Base-by-base conservation (phyloP, 2,113 vertebrate genomes). In the Microtus pennsylvanicus region DNA sequence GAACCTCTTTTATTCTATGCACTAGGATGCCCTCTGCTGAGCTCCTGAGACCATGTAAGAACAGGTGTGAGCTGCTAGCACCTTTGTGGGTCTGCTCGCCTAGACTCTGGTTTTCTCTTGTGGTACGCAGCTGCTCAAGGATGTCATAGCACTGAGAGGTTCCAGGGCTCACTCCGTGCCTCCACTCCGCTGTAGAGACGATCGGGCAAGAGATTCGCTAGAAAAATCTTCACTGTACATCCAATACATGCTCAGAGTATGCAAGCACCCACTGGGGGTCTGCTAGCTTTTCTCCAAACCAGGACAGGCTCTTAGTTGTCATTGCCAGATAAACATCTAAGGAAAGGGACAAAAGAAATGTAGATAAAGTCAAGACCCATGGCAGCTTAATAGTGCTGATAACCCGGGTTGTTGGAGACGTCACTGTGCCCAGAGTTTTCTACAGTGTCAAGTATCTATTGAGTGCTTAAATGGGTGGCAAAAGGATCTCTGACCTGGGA, bases 1-100 rank as follows among this genome's bases (percentile, higher is more conserved):
- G 16, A 4, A 3, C 17, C 4, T 5, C 61, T 28, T 61, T 35
- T 7, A 5, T 21, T 30, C 24, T 0, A 0, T 17, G 22, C 45
- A 4, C 67, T 1, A 30, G 74, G 63, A 69, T 6, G 76, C 52
- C 88, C 69, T 47, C 88, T 88, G 17, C 24, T 1, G 35, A 55
- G 7, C 11, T 4, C 26, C 11, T 11, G 9, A 7, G 3, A 16
- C 30, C 94, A 19, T 33, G 17, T 28, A 12, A 21, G 35, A 30
- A 14, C 63, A 8, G 69, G 33, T 89, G 12, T 14, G 7, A 0
- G 9, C 2, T 1, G 7, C 2, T 2, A 8, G 9, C 17, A 0
- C 12, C 2, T 45, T 38, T 26, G 33, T 50, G 38, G 7, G 3
- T 38, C n/a, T 22, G 47, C 24, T 16, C 14, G 38, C 10, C 19